These are phyloP conservation scores for Pachyseris speciosa DNA, from an alignment of 64 coral and sea anemone species.

Conservation along the genomic window DNA sequence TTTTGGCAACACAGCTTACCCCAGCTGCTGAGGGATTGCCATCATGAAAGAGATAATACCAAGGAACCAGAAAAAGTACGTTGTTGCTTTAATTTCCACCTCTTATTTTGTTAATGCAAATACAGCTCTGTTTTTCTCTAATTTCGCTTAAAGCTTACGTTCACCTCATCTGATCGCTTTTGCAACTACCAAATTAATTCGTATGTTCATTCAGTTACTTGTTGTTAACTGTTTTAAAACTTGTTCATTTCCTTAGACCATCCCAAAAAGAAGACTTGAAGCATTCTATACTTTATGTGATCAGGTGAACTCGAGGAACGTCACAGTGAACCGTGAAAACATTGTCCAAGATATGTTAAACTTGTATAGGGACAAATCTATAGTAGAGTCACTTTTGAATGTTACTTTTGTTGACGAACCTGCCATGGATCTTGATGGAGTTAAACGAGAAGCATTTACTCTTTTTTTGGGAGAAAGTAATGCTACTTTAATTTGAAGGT, in stretches of 20 bases:
- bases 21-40: background rate
- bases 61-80: background rate
- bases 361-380: background rate
- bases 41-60: background rate
- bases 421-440: background rate
- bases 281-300: background rate
- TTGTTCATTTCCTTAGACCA: background rate
- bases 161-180: no score
- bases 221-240: no score
- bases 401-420: background rate
- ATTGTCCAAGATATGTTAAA: conserved; percentile 26
- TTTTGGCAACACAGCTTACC: background rate
- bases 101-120: background rate
- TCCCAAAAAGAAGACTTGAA: background rate
- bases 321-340: conserved; percentile 7
- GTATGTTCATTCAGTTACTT: no score
- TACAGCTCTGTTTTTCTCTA: no score
- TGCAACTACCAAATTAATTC: no score
- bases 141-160: no score
- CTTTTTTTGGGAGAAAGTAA: conserved; percentile 44
- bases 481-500: conserved; percentile 4
- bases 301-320: background rate
- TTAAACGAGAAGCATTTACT: conserved; percentile 31
- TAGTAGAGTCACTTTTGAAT: background rate
- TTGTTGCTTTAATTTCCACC: background rate